Evolutionary conservation across 1,140 invertebrate species (phyloP), one percentile per base, ranked within the genome.

Genomic region (Plodia interpunctella): DNA sequence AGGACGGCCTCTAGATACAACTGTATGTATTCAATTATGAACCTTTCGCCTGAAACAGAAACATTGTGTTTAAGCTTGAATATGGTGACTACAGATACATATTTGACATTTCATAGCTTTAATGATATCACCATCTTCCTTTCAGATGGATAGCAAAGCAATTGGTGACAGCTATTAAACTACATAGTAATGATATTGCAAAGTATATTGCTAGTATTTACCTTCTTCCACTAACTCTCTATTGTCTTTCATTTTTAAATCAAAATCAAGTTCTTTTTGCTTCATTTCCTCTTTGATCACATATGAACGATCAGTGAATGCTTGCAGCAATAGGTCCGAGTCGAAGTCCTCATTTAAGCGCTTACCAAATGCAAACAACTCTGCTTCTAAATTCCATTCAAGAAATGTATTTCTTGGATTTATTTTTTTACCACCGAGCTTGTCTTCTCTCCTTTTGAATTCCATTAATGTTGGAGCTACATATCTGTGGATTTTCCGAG

Each of bases 311-410:
- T 97, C 93, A 28, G 93, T 96, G 51, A 99, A 95, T 13, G 96
- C 96, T 78, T 91, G 91, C 58, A 93, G 90, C 20, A 99, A 78
- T 17, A 95, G 80, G 50, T 92, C 83, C 0, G 90, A 79, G 61
- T 96, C 90, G 76, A 98, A 96, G 8, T 95, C 91, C 91, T 98
- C 98, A n/a, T 94, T 93, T 10, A 98, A 86, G 49, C 98, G 90
- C 71, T 94, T 93, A 21, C 94, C 94, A 91, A 98, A 98, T 4
- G 97, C 95, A 91, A 91, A 98, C 15, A 98, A 60, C 90, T 99
- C 98, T 0, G 96, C 92, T 65, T 95, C 92, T 80, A 97, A 94
- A 82, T 98, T 98, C 97, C 96, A 97, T 67, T 97, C 95, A 10
- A 95, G 57, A 74, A 91, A 96, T 30, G 90, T 90, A 28, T 91